Percentiles rank a stretch among this genome's conserved stretches.
These are phyloP conservation scores for Cheirogaleus major DNA, from an alignment of 2,797 vertebrate species.

Conservation along the genomic window DNA sequence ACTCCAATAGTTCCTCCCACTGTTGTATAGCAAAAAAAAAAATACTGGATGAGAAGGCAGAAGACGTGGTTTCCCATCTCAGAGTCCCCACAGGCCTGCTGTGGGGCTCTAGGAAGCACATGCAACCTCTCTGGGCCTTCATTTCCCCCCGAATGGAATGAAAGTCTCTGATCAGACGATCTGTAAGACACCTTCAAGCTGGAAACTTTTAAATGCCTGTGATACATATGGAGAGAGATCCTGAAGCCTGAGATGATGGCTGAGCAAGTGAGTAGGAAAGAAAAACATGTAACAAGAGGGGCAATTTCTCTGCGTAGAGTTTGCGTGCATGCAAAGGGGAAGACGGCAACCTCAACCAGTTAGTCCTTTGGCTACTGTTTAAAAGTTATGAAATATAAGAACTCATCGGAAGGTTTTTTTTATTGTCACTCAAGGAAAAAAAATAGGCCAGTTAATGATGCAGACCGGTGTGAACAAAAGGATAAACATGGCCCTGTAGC, in stretches of 20 bases:
- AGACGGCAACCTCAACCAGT: neutral
- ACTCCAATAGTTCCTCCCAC: neutral
- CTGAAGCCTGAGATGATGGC: neutral
- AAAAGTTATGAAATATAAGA: neutral
- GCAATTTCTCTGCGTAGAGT: neutral
- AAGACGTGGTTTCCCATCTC: neutral
- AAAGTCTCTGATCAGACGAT: neutral
- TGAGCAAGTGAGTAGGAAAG: neutral
- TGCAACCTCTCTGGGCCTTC: neutral
- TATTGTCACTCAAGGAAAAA: neutral
- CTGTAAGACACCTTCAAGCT: neutral
- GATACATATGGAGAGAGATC: neutral
- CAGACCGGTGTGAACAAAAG: neutral
- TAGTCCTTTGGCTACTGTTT: neutral
- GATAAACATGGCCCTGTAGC: neutral
- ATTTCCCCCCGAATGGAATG: neutral
- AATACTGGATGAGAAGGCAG: neutral
- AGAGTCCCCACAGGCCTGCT: no score
- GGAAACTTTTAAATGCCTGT: neutral
- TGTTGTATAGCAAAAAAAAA: neutral
- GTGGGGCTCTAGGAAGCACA: neutral
- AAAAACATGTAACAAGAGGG: neutral
- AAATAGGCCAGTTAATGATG: neutral
- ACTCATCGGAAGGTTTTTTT: neutral
- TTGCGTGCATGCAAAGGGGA: neutral